phyloP scores from a whole-genome alignment of 2,113 vertebrate genomes.

The Rhinichthys klamathensis region DNA sequence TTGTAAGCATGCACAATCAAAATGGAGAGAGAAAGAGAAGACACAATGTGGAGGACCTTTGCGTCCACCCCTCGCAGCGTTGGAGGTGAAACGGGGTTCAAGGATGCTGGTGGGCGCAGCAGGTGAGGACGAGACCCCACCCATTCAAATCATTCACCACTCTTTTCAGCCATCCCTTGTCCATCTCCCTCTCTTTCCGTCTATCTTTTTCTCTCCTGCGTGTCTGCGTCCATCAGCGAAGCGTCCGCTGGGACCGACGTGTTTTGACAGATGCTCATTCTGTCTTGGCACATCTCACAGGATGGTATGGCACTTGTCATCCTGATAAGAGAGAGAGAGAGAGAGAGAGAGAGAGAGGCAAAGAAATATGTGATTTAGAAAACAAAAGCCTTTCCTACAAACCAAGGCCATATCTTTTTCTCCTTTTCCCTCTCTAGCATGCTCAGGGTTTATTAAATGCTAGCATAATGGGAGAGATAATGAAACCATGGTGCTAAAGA shows the following conservation, averaged over 20 bases:
- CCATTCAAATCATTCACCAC: conserved; percentile 28
- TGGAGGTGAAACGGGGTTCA: neutral
- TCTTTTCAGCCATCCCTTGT: conserved; percentile 35
- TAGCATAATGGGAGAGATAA: conserved; percentile 43
- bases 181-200: conserved; percentile 28
- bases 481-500: conserved; percentile 21
- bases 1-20: conserved; percentile 5
- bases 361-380: conserved; percentile 49
- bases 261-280: conserved; percentile 82
- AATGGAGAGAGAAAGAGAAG: conserved; percentile 16
- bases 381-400: conserved; percentile 40
- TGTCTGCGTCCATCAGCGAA: conserved; percentile 76
- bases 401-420: conserved; percentile 52
- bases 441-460: conserved; percentile 41
- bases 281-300: conserved; percentile 81
- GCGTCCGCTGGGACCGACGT: conserved; percentile 75
- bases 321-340: conserved; percentile 55
- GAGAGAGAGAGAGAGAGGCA: conserved; percentile 19
- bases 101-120: conserved; percentile 3
- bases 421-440: conserved; percentile 10
- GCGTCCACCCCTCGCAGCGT: neutral
- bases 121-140: conserved; percentile 57
- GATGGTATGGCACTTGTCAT: conserved; percentile 78
- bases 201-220: conserved; percentile 56
- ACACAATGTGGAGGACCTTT: conserved; percentile 12